Base-by-base conservation (phyloP, 2,888 invertebrate genomes). In the Lingula anatina region DNA sequence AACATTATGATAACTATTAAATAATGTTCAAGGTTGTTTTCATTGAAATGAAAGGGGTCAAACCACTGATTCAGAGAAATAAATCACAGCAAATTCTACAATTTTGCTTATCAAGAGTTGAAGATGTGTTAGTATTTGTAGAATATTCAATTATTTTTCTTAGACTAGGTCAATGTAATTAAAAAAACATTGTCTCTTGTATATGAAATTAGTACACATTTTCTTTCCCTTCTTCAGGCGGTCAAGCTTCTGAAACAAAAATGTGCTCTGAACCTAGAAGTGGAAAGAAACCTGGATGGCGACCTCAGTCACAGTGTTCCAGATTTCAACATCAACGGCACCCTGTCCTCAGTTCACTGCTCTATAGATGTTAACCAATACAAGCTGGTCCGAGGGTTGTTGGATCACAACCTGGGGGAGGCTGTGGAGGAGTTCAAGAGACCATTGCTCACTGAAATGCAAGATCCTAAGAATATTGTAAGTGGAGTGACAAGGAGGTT, bases 351-450 rank as follows among this genome's bases (percentile, higher is more conserved):
- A 31, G 83, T 95, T 64, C 87, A 89, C 76, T 86, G 86, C 54
- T 84, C 87, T 40, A 76, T 96, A 50, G 89, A 91, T 79, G 82
- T 88, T 44, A 83, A 85, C 44, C 92, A 94, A 76, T 95, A 93
- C 78, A 86, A 87, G 74, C 79, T 95, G 38, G 83, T 96, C 46
- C 84, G 90, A 53, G 94, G 93, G 20, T 83, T 96, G 51, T 80
- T 96, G 5, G 83, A 86, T 2, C 88, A 89, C 78, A 96, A 96
- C 80, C 84, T 96, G 55, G 93, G 90, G 1, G 95, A 94, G 77
- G 82, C 83, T 61, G 82, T 89, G 15, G 87, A 88, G 46, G 66
- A 71, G 44, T 70, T 73, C 53, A 65, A 68, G 51, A 54, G 62
- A 31, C 70, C 68, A 7, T 54, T 73, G 25, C 64, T 74, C 63